Base-by-base conservation (phyloP, 1,140 invertebrate genomes). In the Notospermus geniculatus region DNA sequence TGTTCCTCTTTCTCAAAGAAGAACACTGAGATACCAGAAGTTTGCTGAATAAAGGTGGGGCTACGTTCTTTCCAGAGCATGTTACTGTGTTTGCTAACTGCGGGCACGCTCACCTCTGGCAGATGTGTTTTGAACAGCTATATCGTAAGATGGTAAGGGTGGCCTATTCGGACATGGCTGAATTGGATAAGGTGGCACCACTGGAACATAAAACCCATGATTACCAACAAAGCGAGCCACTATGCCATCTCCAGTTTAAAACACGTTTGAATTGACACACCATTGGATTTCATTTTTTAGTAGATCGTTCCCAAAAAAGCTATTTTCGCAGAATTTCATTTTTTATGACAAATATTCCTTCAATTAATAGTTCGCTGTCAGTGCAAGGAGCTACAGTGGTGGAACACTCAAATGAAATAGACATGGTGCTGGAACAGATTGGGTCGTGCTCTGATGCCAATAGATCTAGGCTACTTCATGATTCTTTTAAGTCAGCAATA, bases 121-220 rank as follows among this genome's bases (percentile, higher is more conserved):
- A 65, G 65, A 62, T 36, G 71, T 61, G 56, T 74, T 78, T 69
- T 76, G 76, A 64, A 76, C 75, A 54, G 76, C 73, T 43, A 74
- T 71, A 64, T 73, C 71, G 65, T 80, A 80, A 7, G 77, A 70
- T 57, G 77, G 77, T 50, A 78, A 69, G 29, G 76, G 75, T 23
- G 75, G 77, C 29, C 75, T 61, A 27, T 54, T 56, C 27, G 43
- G 28, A n/a, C 17, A 55, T 55, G 54, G 17, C 54, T 25, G 23
- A 28, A n/a, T 25, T 54, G 57, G 57, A 30, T 63, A 55, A 43
- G 65, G 62, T 39, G 50, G 36, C 27, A 59, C 13, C 25, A 19
- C 57, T 59, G 57, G 2, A 59, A 59, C 29, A 19, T 17, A 59
- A 46, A 22, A 59, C 22, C 19, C 29, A 52, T n/a, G n/a, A 27